phyloP scores from a whole-genome alignment of 2,888 invertebrate species.

The Himalopsyche japonica region DNA sequence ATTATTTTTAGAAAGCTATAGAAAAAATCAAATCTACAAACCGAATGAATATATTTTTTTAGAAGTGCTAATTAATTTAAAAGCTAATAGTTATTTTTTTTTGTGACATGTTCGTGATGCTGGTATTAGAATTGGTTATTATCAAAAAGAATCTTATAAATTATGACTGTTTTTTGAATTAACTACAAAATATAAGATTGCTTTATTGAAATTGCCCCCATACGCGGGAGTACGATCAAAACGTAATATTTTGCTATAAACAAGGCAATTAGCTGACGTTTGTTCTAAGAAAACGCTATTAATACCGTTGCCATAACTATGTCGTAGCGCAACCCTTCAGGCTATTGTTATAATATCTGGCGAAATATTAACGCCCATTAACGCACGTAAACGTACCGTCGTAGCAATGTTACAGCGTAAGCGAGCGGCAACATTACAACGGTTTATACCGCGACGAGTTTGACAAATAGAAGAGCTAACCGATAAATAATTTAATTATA shows the following conservation, averaged over 20 bases:
- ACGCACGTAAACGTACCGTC: slow-evolving; percentile 18
- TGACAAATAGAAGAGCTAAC: too few relatives aligned
- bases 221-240: neutral
- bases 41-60: too few relatives aligned
- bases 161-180: too few relatives aligned
- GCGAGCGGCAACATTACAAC: neutral
- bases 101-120: too few relatives aligned
- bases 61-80: too few relatives aligned
- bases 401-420: neutral
- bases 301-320: neutral
- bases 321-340: neutral
- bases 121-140: too few relatives aligned
- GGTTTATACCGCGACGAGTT: neutral
- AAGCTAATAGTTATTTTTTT: too few relatives aligned
- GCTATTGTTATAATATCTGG: slow-evolving; percentile 27
- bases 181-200: neutral
- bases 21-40: too few relatives aligned
- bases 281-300: neutral
- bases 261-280: neutral
- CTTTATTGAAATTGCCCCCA: neutral
- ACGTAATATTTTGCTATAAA: neutral
- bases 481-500: too few relatives aligned
- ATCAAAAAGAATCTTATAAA: too few relatives aligned
- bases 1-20: too few relatives aligned
- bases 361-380: slow-evolving; percentile 37